A percentile compares a stretch with the other conserved stretches of the same genome.
Evolutionary conservation across 2,888 invertebrate species (phyloP).

Genomic region (Acleris sparsana): DNA sequence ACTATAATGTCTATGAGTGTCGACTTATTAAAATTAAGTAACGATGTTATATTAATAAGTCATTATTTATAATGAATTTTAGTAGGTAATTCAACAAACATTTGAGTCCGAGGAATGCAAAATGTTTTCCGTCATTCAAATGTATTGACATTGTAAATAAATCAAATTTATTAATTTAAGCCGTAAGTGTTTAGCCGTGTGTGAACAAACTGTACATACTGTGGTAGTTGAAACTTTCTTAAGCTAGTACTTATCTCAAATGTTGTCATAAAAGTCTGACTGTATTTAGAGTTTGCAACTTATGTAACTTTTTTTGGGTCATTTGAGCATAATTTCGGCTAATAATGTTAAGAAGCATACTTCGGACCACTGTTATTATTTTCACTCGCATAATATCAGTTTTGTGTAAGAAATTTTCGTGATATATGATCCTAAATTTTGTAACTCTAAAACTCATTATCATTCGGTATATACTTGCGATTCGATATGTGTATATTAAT

Average conservation of each 20-base stretch:
- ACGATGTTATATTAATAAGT: no score
- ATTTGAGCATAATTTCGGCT: background rate
- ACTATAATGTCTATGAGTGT: no score
- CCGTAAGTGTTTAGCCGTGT: slow-evolving; percentile 7
- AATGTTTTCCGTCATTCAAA: background rate
- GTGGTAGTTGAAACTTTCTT: background rate
- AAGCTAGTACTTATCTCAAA: background rate
- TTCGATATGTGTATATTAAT: no score
- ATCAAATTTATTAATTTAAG: slow-evolving; percentile 2
- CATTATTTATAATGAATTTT: no score
- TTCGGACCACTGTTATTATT: no score
- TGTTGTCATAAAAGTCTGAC: slow-evolving; percentile 27
- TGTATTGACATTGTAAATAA: slow-evolving; percentile 23
- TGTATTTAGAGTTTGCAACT: slow-evolving; percentile 8
- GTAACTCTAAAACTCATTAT: no score
- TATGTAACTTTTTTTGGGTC: background rate
- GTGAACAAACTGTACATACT: slow-evolving; percentile 26
- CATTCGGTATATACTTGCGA: no score
- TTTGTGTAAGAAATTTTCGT: no score
- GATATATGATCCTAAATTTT: no score
- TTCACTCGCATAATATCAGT: no score
- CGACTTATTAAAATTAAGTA: no score
- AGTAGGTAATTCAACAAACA: no score
- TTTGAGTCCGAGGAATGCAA: background rate
- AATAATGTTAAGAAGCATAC: background rate